Conservation (phyloP, 2,797 vertebrate genomes). For the Podarcis siculus region DNA sequence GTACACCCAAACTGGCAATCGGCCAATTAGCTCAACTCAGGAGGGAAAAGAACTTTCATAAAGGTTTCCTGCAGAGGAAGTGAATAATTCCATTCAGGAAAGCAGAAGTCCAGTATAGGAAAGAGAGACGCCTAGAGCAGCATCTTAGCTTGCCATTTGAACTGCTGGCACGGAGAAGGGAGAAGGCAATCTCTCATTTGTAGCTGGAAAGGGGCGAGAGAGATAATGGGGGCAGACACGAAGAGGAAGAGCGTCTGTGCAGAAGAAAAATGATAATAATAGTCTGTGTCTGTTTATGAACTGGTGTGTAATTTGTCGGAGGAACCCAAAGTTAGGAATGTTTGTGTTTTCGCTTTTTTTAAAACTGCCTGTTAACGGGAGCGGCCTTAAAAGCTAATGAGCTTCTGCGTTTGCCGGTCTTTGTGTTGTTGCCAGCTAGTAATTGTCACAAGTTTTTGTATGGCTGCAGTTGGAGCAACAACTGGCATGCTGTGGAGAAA, state of each 20-base stretch:
- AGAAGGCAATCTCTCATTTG: background rate
- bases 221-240: accelerated
- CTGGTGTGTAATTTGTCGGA: background rate
- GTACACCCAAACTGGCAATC: too few relatives aligned
- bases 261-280: background rate
- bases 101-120: conserved; percentile 39
- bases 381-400: background rate
- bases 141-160: conserved; percentile 16
- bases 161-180: accelerated
- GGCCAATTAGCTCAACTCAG: too few relatives aligned
- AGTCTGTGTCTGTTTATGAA: background rate
- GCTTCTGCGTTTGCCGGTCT: background rate
- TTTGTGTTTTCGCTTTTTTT: background rate
- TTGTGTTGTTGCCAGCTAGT: too few relatives aligned
- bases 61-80: conserved; percentile 60
- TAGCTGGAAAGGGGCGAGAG: background rate
- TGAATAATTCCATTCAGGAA: conserved; percentile 62
- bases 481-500: too few relatives aligned
- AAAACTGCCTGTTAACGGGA: background rate
- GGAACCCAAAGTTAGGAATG: background rate
- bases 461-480: too few relatives aligned
- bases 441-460: too few relatives aligned
- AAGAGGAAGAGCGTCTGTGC: background rate
- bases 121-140: background rate
- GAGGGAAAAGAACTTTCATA: too few relatives aligned